Conservation (phyloP, 2,888 invertebrate genomes). For the Nomada fucata region DNA sequence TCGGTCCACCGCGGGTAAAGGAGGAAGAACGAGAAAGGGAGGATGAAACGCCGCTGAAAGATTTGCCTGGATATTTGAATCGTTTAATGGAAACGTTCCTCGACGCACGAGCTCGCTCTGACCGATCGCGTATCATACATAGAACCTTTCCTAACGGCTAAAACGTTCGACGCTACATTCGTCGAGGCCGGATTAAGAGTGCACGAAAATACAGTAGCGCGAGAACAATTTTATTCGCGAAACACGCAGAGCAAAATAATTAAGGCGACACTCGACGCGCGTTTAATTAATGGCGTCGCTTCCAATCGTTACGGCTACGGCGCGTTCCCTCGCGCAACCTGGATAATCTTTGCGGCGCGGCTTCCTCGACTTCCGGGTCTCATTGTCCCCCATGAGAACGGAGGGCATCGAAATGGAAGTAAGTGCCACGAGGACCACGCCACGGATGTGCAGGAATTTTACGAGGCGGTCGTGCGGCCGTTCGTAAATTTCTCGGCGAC, state of each 20-base stretch:
- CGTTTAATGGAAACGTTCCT: conserved; percentile 19
- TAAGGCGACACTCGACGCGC: no score
- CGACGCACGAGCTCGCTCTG: not conserved
- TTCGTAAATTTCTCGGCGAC: conserved; percentile 53
- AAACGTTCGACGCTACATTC: no score
- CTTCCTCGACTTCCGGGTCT: conserved; percentile 8
- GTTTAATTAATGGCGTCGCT: not conserved
- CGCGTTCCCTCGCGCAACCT: not conserved
- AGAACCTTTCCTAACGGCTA: no score
- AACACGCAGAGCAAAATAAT: no score
- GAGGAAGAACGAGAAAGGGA: conserved; percentile 6
- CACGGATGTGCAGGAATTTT: conserved; percentile 24
- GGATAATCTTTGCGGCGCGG: not conserved
- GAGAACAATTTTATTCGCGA: no score
- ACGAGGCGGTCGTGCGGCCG: conserved; percentile 26
- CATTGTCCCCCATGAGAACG: conserved; percentile 17
- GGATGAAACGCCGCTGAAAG: conserved; percentile 40
- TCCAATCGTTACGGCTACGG: not conserved
- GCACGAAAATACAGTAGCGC: no score
- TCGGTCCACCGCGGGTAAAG: conserved; percentile 17
- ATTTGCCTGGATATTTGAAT: conserved; percentile 22
- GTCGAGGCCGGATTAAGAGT: no score
- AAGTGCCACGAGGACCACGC: not conserved
- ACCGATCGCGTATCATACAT: no score
- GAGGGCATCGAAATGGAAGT: not conserved